Conservation (phyloP, 2,888 invertebrate genomes). For the Kuschelorhynchus macadamiae region DNA sequence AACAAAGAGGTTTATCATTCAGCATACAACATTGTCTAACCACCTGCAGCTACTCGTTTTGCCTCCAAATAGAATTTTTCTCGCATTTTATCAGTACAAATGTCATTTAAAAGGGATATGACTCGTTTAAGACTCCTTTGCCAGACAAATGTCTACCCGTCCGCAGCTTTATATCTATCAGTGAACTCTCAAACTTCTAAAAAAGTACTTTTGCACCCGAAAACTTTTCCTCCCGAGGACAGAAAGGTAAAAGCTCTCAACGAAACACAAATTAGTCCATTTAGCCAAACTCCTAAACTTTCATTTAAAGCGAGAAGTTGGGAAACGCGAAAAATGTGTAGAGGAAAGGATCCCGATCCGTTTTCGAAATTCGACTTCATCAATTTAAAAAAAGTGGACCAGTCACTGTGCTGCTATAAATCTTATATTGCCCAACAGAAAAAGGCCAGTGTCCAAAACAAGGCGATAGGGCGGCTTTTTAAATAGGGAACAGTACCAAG, state of each 20-base stretch:
- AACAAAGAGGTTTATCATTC: too few relatives aligned
- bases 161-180: too few relatives aligned
- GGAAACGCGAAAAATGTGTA: constrained; percentile 21
- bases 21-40: too few relatives aligned
- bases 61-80: too few relatives aligned
- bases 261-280: constrained; percentile 29
- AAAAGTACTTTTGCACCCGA: neutral
- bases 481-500: too few relatives aligned
- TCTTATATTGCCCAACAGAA: constrained; percentile 40
- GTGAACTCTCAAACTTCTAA: too few relatives aligned
- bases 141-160: too few relatives aligned
- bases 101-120: too few relatives aligned
- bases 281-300: constrained; percentile 18
- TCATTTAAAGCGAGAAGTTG: constrained; percentile 24
- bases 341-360: constrained; percentile 29
- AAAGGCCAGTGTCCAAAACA: constrained; percentile 9
- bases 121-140: too few relatives aligned
- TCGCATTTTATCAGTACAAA: too few relatives aligned
- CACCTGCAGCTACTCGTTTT: too few relatives aligned
- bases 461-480: too few relatives aligned
- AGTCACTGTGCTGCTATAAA: constrained; percentile 56
- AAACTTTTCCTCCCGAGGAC: constrained; percentile 6
- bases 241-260: constrained; percentile 20
- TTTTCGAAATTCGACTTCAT: constrained; percentile 34
- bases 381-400: constrained; percentile 40